Evolutionary conservation across 2,113 vertebrate genomes (phyloP), one percentile per base, ranked within the genome.

Genomic region (Sminthopsis crassicaudata): DNA sequence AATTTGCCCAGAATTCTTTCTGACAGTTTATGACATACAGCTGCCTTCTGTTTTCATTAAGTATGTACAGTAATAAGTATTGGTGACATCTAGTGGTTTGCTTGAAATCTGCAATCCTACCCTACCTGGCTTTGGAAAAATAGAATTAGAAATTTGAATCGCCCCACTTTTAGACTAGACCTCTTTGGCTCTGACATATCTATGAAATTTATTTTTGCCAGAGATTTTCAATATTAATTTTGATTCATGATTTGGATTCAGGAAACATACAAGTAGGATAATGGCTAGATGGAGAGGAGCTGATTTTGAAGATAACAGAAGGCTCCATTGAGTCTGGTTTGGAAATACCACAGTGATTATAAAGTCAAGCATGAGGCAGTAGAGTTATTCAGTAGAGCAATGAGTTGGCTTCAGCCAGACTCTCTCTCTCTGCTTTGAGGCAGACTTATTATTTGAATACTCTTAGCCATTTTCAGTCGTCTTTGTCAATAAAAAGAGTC

Each of bases 81-180:
- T 95, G 95, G 95, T 50, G 97, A 97, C 97, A 97, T 92, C 97
- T 97, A 96, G 97, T 95, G 97, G 96, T 93, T 11, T 4, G 46
- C 90, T 36, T 92, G 92, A 89, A 67, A 54, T 9, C 36, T 95
- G 93, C 95, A 95, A 42, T 30, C 92, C 57, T 84, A 16, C 88
- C 67, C 90, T 2, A 51, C 55, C 3, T 57, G 84, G 48, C 89
- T 0, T 30, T 91, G 30, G 53, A 8, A 53, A 3, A 92, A 48
- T 22, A n/a, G 67, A 92, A 91, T 22, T n/a, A 90, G 54, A 53
- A 52, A 6, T 30, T 25, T 10, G 89, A 52, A 46, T 90, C 14
- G 30, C 30, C 52, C 53, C 2, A 60, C 50, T 91, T 57, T 27
- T 25, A n/a, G 88, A 48, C 42, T 88, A 50, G 91, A 94, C 91